Percentiles rank a stretch among this genome's conserved stretches.
Conservation (phyloP, 2,113 vertebrate species). For the Himantopus leucocephalus region DNA sequence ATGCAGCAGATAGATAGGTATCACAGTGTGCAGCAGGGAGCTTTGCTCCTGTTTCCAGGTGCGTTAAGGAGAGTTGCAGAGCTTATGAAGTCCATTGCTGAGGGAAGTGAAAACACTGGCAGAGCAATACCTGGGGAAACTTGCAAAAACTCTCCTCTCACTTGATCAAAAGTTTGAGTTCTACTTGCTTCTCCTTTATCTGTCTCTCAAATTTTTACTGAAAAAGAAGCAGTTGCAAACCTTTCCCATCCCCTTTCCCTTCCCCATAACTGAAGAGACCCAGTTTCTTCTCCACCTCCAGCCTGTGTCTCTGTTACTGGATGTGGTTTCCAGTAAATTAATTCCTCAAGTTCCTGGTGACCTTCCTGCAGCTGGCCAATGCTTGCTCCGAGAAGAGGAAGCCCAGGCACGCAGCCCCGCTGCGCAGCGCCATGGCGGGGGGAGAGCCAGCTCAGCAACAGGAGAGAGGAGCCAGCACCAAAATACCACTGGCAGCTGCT, state of each 20-base stretch:
- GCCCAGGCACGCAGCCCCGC: neutral
- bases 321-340: neutral
- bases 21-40: neutral
- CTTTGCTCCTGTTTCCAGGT: neutral
- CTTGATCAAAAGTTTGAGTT: neutral
- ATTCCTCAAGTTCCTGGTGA: neutral
- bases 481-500: neutral
- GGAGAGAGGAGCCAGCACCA: neutral
- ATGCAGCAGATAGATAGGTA: neutral
- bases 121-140: neutral
- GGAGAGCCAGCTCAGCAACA: neutral
- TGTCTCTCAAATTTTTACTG: neutral
- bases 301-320: neutral
- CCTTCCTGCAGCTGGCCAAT: neutral
- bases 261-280: neutral
- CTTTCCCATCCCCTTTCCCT: neutral
- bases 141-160: neutral
- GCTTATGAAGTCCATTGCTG: fast-evolving
- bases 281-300: neutral
- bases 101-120: neutral
- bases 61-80: neutral
- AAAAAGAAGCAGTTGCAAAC: neutral
- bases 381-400: neutral
- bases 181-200: neutral
- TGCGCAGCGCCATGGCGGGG: fast-evolving